Base-by-base conservation (phyloP, 1,140 invertebrate species). In the Drosophila sucinea region DNA sequence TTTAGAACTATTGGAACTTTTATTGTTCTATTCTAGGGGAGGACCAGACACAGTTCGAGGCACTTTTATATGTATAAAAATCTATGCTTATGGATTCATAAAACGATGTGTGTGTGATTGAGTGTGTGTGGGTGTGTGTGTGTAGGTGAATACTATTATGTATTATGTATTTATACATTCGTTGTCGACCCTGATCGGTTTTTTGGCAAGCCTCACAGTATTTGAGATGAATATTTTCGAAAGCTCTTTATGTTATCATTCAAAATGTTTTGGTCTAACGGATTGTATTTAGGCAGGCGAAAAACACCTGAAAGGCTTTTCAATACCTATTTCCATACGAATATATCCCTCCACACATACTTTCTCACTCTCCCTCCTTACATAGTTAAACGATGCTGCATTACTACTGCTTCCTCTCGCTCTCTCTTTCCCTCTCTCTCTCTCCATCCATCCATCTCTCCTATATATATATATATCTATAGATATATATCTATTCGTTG, bases 231-330 rank as follows among this genome's bases (percentile, higher is more conserved):
- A 69, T 33, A 54, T 60, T 67, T 77, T 57, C 11, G 27, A 65
- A 51, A 47, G 62, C 40, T 67, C 56, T 8, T 58, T 38, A 65
- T 85, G 71, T 83, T 89, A 87, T 89, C 77, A 80, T 77, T 89
- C 67, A 72, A 71, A 79, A 87, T 87, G 69, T 87, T 82, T 85
- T 82, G 75, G 73, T 65, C 73, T 57, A 57, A 54, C 41, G 68
- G 30, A 35, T 68, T 75, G 40, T 68, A 61, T 79, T 54, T 61
- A 56, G 51, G 35, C 47, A 47, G 40, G 44, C 67, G 54, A 44
- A 75, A 86, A 75, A 86, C 80, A 86, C 83, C 82, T 86, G 72
- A 87, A 83, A 70, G 64, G 56, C 70, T 69, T 80, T 76, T 38
- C 51, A 77, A 63, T 57, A 69, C 65, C 67, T 61, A 77, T 61